Conservation (phyloP, 1,140 invertebrate genomes). For the Cotesia typhae region DNA sequence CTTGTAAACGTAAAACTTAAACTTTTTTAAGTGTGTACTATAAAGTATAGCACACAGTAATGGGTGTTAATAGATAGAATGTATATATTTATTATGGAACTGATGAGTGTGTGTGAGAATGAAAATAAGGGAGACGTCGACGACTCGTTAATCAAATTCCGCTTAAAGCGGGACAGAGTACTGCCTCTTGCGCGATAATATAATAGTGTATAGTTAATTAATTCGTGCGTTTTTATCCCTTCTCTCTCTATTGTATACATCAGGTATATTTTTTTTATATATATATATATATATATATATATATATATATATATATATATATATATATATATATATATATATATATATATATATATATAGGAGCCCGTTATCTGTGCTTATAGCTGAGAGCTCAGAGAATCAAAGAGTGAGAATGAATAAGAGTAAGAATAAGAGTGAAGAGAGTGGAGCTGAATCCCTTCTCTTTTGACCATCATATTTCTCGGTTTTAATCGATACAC, state of each 20-base stretch:
- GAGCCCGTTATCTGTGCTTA: constrained; percentile 34
- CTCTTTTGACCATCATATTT: constrained; percentile 49
- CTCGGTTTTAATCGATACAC: constrained; percentile 59
- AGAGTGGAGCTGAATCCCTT: neutral
- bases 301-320: no score
- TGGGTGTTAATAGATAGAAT: no score
- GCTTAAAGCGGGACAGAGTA: constrained; percentile 31
- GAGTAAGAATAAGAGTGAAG: no score
- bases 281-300: no score
- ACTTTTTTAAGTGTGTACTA: no score
- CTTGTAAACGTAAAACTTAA: no score
- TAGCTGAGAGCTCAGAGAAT: no score
- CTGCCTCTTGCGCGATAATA: constrained; percentile 25
- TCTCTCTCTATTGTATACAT: neutral
- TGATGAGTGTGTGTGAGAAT: constrained; percentile 14
- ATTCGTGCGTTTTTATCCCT: constrained; percentile 51
- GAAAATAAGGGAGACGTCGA: constrained; percentile 31
- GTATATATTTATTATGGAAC: no score
- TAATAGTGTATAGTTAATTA: constrained; percentile 49
- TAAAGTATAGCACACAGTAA: no score
- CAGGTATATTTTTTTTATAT: neutral
- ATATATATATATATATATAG: no score
- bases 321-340: no score
- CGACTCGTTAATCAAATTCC: constrained; percentile 44
- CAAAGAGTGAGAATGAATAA: no score